phyloP scores from a whole-genome alignment of 2,888 invertebrate species.

The Tinea trinotella region DNA sequence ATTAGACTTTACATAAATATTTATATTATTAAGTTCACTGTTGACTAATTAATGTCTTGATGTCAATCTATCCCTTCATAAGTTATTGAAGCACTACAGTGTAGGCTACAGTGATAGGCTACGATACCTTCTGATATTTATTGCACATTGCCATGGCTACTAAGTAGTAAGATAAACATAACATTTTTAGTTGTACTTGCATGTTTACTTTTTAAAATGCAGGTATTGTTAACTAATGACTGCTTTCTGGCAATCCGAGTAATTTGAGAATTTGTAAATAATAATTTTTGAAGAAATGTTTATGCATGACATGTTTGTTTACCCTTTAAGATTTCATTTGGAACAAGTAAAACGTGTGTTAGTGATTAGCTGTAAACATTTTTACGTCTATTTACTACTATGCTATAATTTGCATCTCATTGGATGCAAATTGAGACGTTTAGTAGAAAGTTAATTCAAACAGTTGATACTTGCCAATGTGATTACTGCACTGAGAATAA shows the following conservation, averaged over 20 bases:
- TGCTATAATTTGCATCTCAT: slow-evolving; percentile 1
- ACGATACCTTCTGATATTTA: background rate
- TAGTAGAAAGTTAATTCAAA: slow-evolving; percentile 2
- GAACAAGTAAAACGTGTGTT: background rate
- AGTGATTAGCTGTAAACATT: background rate
- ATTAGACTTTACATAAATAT: slow-evolving; percentile 4
- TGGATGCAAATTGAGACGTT: slow-evolving; percentile 4
- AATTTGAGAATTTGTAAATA: slow-evolving; percentile 7
- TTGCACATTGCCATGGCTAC: background rate
- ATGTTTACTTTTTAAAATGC: too few species aligned
- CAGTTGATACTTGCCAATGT: background rate
- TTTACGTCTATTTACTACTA: slow-evolving; percentile 5
- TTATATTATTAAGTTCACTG: background rate
- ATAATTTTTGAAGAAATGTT: background rate
- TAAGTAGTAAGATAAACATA: background rate
- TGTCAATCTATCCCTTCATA: slow-evolving; percentile 1
- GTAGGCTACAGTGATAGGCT: background rate
- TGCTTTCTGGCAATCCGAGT: background rate
- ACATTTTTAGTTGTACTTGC: too few species aligned
- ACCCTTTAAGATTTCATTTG: background rate
- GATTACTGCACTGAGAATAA: slow-evolving; percentile 2
- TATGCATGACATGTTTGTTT: background rate
- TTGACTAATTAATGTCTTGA: slow-evolving; percentile 6
- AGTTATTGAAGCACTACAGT: background rate
- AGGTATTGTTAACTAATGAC: background rate